These are phyloP conservation scores for Ptilodon capucinus DNA, from an alignment of 2,888 invertebrate species.

Conservation along the genomic window DNA sequence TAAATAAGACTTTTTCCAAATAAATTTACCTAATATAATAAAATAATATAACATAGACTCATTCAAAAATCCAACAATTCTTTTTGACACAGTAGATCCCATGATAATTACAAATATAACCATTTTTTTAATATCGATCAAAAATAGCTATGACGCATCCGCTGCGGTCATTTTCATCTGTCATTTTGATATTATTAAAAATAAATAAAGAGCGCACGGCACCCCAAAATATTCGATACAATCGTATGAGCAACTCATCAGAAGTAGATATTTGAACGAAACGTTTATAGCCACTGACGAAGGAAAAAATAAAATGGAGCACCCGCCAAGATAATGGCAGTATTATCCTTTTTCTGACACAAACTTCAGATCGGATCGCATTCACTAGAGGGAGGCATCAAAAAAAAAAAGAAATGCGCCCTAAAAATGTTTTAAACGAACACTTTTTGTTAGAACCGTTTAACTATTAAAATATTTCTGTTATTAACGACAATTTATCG, in stretches of 20 bases:
- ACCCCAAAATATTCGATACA: constrained; percentile 12
- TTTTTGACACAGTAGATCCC: constrained; percentile 20
- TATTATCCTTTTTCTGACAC: constrained; percentile 77
- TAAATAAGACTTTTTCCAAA: no score
- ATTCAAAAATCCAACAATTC: constrained; percentile 9
- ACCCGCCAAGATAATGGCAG: constrained; percentile 68
- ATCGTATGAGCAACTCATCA: neutral
- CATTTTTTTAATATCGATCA: constrained; percentile 18
- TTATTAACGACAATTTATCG: constrained; percentile 77
- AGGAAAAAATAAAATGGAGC: constrained; percentile 51
- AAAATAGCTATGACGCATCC: constrained; percentile 54
- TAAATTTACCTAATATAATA: no score
- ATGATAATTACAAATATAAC: constrained; percentile 19
- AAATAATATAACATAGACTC: no score
- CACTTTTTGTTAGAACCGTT: constrained; percentile 65
- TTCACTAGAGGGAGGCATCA: constrained; percentile 60
- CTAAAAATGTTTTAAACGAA: constrained; percentile 71
- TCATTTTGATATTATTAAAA: constrained; percentile 71
- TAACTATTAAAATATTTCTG: constrained; percentile 73
- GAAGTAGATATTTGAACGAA: constrained; percentile 8
- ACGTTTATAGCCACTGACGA: constrained; percentile 9
- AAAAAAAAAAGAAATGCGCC: constrained; percentile 59
- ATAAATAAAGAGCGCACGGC: constrained; percentile 46
- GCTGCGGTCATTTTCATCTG: constrained; percentile 69
- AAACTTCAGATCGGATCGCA: constrained; percentile 74